Evolutionary conservation across 2,888 invertebrate species (phyloP), one percentile per base, ranked within the genome.

Genomic region (Antheraea assamensis): DNA sequence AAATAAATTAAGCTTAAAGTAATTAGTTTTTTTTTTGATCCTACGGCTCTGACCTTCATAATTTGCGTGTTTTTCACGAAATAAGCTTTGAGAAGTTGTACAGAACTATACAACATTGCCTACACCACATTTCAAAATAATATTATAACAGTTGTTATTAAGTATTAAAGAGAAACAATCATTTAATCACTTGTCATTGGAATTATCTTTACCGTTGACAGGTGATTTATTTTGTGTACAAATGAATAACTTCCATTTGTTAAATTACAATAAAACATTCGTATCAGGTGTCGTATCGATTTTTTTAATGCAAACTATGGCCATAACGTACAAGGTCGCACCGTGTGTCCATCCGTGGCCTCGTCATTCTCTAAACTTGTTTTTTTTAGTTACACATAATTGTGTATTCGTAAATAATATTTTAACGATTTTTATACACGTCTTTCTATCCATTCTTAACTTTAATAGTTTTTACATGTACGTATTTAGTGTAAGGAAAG

Each of bases 341-440:
- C 35, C 68, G n/a, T n/a, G n/a, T 35, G 19, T 19, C 30, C 35
- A 68, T 68, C 31, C 35, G 35, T 35, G 68, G 35, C 68, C 68
- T 68, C 68, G 35, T 35, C 31, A 17, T 64, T 64, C 27, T 27
- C 17, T 64, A 30, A 64, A 64, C 61, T 64, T 64, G 61, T 64
- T 64, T 58, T 42, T n/a, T 64, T 64, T 64, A 64, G 61, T 27
- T 64, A 64, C 17, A 64, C 30, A 64, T 17, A 15, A 30, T 30
- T 19, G 17, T 30, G 17, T 64, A 58, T 58, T 58, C n/a, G n/a
- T 61, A 61, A 27, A 24, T 27, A 17, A 30, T 58, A 17, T 64
- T 64, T 64, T 64, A 64, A 17, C 27, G 15, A 2, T 17, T 64
- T 30, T 64, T 64, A 30, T 64, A 30, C 5, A 4, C 3, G 27